These are phyloP conservation scores for Nomia melanderi DNA, from an alignment of 1,140 invertebrate species.

Conservation along the genomic window DNA sequence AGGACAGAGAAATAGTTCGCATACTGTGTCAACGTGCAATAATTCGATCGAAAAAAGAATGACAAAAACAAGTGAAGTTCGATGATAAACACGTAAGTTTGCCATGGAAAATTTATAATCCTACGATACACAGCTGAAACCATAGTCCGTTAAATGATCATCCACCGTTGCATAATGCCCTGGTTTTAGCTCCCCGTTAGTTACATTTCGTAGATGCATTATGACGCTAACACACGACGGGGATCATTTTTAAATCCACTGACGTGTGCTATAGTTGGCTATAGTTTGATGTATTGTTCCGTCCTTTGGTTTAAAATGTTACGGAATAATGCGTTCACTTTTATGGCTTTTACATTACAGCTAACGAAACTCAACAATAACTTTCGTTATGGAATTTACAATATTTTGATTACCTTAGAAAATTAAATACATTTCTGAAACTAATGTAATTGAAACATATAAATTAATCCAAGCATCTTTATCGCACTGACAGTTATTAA, in stretches of 20 bases:
- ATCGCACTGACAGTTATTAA: neutral
- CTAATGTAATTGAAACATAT: neutral
- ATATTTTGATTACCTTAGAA: too few species aligned
- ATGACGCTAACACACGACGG: neutral
- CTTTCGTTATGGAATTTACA: too few species aligned
- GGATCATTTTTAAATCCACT: neutral
- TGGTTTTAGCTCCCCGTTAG: neutral
- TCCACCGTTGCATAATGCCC: constrained; percentile 27
- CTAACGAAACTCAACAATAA: neutral
- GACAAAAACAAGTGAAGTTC: constrained; percentile 3
- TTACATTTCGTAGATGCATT: neutral
- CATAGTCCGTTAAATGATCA: constrained; percentile 1
- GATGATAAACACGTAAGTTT: constrained; percentile 42
- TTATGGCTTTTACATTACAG: too few species aligned
- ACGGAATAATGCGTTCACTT: neutral
- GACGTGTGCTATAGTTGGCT: neutral
- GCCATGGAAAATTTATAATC: neutral
- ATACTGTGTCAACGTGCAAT: neutral
- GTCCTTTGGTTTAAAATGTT: neutral
- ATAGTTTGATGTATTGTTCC: neutral
- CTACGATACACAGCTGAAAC: neutral
- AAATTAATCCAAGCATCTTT: neutral
- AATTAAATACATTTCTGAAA: neutral
- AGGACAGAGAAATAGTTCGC: constrained; percentile 21
- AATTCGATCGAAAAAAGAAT: constrained; percentile 6